Evolutionary conservation across 2,797 vertebrate species (phyloP), one percentile per base, ranked within the genome.

Genomic region (Pterois miles): DNA sequence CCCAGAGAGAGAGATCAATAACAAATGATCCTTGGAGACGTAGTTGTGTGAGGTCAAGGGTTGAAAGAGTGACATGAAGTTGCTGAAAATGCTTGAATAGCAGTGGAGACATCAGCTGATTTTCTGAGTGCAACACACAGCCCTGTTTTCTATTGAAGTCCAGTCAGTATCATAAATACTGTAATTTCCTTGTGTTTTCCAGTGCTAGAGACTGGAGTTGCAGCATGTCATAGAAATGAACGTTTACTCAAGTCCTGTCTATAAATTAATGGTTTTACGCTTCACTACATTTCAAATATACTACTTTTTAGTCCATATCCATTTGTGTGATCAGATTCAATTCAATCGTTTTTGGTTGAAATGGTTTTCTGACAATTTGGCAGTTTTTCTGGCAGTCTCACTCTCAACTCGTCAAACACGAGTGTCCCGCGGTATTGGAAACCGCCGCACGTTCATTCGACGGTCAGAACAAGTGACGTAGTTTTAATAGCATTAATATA

Each of bases 11-110:
- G 14, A n/a, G 46, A 50, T 50, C 66, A 29, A 54, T 58, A 76
- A 34, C 43, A 76, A 53, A 82, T 71, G 79, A 88, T 75, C 77
- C 88, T 27, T 56, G 71, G 69, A 89, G 74, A 75, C 60, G 4
- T 18, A 34, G 67, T 77, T 63, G 34, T 38, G 70, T 36, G 29
- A 43, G 76, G 81, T 90, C 78, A 79, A 40, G 86, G 83, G 82
- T 81, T 23, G 38, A 73, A 65, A 63, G 72, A 71, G 69, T 20
- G 38, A 40, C 78, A 87, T 70, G 66, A 53, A 54, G 74, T 74
- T 54, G 4, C 33, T 67, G 72, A 65, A 16, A 73, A 68, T 8
- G 34, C 76, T 76, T 54, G n/a, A 71, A 57, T 2, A 34, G 60
- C 43, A 68, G 43, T 64, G 54, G 56, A 81, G 76, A 76, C 68